These are phyloP conservation scores for Rhombomys opimus DNA, from an alignment of 2,113 vertebrate species.

Conservation along the genomic window DNA sequence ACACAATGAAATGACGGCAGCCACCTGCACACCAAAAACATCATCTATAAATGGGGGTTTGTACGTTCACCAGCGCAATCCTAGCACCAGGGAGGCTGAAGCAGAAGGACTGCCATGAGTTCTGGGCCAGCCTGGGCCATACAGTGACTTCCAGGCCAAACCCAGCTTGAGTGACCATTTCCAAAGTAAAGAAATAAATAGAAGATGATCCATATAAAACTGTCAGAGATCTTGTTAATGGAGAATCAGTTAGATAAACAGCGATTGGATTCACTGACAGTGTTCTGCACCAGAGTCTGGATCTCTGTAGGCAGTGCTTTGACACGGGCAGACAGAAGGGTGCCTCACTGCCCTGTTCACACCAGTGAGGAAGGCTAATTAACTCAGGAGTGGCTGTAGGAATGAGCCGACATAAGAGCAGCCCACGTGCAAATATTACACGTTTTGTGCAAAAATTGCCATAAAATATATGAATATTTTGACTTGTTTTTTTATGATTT, in stretches of 20 bases:
- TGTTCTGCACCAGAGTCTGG: background rate
- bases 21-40: background rate
- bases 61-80: background rate
- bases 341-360: fast-evolving
- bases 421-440: background rate
- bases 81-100: background rate
- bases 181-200: background rate
- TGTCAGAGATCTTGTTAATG: background rate
- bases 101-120: background rate
- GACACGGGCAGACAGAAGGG: background rate
- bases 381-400: background rate
- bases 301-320: fast-evolving
- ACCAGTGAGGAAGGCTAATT: background rate
- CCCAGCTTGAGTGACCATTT: background rate
- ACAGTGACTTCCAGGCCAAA: background rate
- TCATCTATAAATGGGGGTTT: background rate
- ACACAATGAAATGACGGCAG: background rate
- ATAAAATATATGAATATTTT: conserved; percentile 14
- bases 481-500: background rate
- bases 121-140: background rate
- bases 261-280: background rate
- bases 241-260: background rate
- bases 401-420: background rate
- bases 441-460: background rate
- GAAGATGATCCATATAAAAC: background rate